Evolutionary conservation across 2,888 invertebrate genomes (phyloP).

Genomic region (Horisme vitalbata): DNA sequence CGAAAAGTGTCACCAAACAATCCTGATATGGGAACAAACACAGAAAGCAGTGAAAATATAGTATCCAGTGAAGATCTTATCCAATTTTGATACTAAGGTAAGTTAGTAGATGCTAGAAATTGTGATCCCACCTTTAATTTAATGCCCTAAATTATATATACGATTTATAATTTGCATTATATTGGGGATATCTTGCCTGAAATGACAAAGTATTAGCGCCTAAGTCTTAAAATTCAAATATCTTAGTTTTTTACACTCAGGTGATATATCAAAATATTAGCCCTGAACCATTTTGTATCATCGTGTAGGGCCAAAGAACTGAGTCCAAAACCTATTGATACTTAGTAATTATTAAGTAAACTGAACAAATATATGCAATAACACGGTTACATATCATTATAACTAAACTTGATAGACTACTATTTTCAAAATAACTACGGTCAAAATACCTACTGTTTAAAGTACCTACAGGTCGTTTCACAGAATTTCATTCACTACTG

Average conservation of each 20-base stretch:
- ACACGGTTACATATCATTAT: too few species aligned
- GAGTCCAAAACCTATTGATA: constrained; percentile 3
- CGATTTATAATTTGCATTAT: constrained; percentile 9
- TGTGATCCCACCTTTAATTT: constrained; percentile 29
- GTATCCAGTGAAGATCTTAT: constrained; percentile 68
- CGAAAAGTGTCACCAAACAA: constrained; percentile 67
- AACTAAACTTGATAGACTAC: too few species aligned
- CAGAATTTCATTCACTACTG: too few species aligned
- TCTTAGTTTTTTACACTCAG: too few species aligned
- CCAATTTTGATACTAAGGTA: constrained; percentile 52
- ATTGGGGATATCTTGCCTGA: constrained; percentile 15
- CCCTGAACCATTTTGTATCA: background rate
- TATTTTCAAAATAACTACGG: too few species aligned
- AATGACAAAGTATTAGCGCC: constrained; percentile 22
- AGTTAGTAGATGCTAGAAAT: constrained; percentile 23
- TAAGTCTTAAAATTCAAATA: too few species aligned
- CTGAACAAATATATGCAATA: background rate
- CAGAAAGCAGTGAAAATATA: constrained; percentile 35
- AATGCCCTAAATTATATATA: constrained; percentile 6
- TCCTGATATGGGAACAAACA: constrained; percentile 38
- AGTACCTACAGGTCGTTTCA: too few species aligned
- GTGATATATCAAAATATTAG: too few species aligned
- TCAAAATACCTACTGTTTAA: too few species aligned
- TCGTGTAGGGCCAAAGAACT: constrained; percentile 8
- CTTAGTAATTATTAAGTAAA: background rate